phyloP scores from a whole-genome alignment of 2,888 invertebrate species.

The Sussaba pulchella region DNA sequence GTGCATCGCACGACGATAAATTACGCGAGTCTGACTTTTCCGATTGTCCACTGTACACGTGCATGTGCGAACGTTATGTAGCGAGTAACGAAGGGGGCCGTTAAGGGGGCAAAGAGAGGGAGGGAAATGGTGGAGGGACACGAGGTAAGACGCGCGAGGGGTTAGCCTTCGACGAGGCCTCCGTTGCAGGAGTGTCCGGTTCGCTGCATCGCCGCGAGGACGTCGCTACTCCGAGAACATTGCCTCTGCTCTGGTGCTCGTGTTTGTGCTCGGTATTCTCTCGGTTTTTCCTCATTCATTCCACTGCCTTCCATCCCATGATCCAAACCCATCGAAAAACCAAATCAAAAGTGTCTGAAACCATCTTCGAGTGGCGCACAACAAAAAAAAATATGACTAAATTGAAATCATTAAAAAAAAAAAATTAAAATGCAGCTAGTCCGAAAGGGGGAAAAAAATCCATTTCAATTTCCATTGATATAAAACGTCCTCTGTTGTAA shows the following conservation, averaged over 20 bases:
- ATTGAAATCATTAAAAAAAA: too few species aligned
- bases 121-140: conserved; percentile 67
- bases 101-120: conserved; percentile 62
- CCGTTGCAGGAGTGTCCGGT: conserved; percentile 78
- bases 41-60: conserved; percentile 2
- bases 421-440: too few species aligned
- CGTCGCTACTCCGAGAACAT: conserved; percentile 56
- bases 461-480: too few species aligned
- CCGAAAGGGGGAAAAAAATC: too few species aligned
- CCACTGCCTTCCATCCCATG: too few species aligned
- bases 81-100: conserved; percentile 63
- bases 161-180: conserved; percentile 65
- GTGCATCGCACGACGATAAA: conserved; percentile 21
- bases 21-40: background rate
- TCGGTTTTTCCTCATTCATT: too few species aligned
- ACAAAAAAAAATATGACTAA: too few species aligned
- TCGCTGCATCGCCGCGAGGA: conserved; percentile 76
- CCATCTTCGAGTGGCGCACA: too few species aligned
- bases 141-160: conserved; percentile 76
- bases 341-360: too few species aligned
- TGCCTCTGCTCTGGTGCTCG: conserved; percentile 24
- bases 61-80: conserved; percentile 29
- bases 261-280: conserved; percentile 17
- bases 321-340: too few species aligned
- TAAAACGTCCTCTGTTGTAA: too few species aligned